phyloP scores from a whole-genome alignment of 2,888 invertebrate species.

The Eulithis testata region DNA sequence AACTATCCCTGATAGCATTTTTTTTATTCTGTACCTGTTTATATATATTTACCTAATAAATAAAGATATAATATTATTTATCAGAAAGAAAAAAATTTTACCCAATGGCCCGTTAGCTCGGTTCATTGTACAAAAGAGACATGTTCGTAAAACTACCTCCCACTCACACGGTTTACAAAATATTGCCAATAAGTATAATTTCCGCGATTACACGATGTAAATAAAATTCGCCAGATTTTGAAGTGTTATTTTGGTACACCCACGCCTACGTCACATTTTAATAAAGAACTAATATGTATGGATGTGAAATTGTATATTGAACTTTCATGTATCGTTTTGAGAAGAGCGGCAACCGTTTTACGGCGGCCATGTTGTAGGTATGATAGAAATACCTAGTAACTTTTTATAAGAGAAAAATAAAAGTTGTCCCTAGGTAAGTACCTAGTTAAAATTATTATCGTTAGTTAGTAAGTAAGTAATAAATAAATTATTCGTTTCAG shows the following conservation, averaged over 20 bases:
- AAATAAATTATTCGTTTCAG: too few relatives aligned
- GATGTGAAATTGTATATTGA: slow-evolving; percentile 42
- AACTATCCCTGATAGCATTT: too few relatives aligned
- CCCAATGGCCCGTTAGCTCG: too few relatives aligned
- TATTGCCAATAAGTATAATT: slow-evolving; percentile 4
- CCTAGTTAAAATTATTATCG: too few relatives aligned
- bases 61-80: too few relatives aligned
- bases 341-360: not conserved
- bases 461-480: too few relatives aligned
- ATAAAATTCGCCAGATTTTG: slow-evolving; percentile 26
- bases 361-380: not conserved
- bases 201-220: slow-evolving; percentile 13
- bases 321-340: slow-evolving; percentile 15
- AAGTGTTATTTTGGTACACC: slow-evolving; percentile 19
- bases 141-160: not conserved
- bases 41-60: too few relatives aligned
- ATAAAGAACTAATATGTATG: slow-evolving; percentile 38
- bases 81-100: too few relatives aligned
- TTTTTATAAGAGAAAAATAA: too few relatives aligned
- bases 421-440: too few relatives aligned
- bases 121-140: not conserved
- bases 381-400: too few relatives aligned
- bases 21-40: too few relatives aligned
- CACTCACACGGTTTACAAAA: not conserved
- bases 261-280: slow-evolving; percentile 23